Evolutionary conservation across 2,888 invertebrate species (phyloP).

Genomic region (Hoplodrina blanda): DNA sequence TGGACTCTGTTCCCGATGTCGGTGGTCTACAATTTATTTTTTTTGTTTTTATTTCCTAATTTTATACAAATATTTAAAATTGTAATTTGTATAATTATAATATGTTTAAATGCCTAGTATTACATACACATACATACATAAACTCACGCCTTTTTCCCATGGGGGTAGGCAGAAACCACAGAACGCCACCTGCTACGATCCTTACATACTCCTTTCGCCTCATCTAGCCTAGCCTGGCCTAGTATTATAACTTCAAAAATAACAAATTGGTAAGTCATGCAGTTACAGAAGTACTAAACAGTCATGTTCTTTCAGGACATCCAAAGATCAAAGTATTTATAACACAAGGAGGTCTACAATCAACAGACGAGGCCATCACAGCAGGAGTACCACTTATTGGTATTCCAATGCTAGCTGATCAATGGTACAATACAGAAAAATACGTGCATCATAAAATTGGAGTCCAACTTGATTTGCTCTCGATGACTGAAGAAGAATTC

Average conservation of each 20-base stretch:
- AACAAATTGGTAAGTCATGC: neutral
- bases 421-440: conserved; percentile 60
- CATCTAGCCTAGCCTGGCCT: too few species aligned
- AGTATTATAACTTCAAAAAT: neutral
- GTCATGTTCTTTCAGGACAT: conserved; percentile 33
- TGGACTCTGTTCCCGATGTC: too few species aligned
- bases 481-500: conserved; percentile 37
- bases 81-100: too few species aligned
- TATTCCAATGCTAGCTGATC: conserved; percentile 63
- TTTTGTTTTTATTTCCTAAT: too few species aligned
- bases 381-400: conserved; percentile 65
- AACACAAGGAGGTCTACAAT: conserved; percentile 66
- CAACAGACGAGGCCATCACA: conserved; percentile 65
- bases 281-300: neutral
- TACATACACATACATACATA: too few species aligned
- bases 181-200: too few species aligned
- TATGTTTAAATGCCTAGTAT: too few species aligned
- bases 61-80: too few species aligned
- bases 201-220: too few species aligned
- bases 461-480: conserved; percentile 25
- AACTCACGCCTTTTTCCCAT: too few species aligned
- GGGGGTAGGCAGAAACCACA: too few species aligned
- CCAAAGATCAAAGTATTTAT: conserved; percentile 57
- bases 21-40: too few species aligned
- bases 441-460: conserved; percentile 48